Evolutionary conservation across 2,888 invertebrate species (phyloP).

Genomic region (Spialia ferax): DNA sequence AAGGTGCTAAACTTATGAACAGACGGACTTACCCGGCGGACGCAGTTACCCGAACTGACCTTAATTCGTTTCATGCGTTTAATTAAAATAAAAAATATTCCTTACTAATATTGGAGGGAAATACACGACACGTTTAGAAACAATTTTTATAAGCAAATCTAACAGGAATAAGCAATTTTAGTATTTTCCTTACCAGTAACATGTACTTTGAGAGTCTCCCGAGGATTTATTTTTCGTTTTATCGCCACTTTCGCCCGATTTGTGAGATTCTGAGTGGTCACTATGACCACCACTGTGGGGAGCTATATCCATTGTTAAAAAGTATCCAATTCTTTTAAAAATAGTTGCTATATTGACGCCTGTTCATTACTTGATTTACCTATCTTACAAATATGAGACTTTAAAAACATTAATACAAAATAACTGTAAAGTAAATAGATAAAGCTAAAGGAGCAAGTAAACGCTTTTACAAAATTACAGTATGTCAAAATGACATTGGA

Average conservation of each 20-base stretch:
- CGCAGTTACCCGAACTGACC: too few species aligned
- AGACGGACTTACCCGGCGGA: too few species aligned
- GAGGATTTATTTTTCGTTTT: constrained; percentile 68
- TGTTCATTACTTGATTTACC: not conserved
- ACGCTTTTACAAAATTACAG: too few species aligned
- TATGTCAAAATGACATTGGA: too few species aligned
- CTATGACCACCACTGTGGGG: constrained; percentile 57
- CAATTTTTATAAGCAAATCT: not conserved
- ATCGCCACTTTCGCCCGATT: constrained; percentile 66
- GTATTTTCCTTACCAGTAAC: constrained; percentile 69
- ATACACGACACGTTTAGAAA: too few species aligned
- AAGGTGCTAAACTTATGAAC: too few species aligned
- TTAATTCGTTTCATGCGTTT: too few species aligned
- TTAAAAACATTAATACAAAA: too few species aligned
- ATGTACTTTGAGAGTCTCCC: constrained; percentile 70
- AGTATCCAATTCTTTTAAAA: constrained; percentile 4
- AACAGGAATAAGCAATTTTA: not conserved
- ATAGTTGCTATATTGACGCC: constrained; percentile 55
- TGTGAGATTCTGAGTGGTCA: constrained; percentile 73
- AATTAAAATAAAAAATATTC: too few species aligned
- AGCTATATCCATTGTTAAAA: constrained; percentile 52
- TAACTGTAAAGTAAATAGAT: too few species aligned
- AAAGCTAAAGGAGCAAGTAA: too few species aligned
- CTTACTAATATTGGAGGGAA: too few species aligned
- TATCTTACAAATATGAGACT: not conserved